Percentiles rank a stretch among this genome's conserved stretches.
Conservation (phyloP, 2,888 invertebrate genomes). For the Eledona agricola region DNA sequence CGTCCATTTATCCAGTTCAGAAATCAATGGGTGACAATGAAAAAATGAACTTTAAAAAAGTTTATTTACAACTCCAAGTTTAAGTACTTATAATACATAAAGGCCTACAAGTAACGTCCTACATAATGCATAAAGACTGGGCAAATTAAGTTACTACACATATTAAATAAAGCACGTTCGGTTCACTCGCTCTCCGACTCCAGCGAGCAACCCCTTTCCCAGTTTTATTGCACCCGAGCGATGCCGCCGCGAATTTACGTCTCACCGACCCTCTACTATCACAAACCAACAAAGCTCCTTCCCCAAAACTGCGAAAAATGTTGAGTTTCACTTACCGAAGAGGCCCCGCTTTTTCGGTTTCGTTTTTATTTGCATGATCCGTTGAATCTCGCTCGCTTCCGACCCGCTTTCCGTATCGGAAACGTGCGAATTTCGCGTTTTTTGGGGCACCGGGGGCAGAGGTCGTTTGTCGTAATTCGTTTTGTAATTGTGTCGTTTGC, state of each 20-base stretch:
- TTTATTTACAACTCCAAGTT: conserved; percentile 33
- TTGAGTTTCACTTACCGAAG: conserved; percentile 53
- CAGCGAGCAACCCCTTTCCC: too few species aligned
- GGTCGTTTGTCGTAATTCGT: conserved; percentile 52
- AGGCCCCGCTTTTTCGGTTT: conserved; percentile 51
- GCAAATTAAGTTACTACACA: too few species aligned
- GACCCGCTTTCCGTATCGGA: conserved; percentile 77
- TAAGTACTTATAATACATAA: conserved; percentile 24
- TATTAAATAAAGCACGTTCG: too few species aligned
- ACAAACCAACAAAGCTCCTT: conserved; percentile 41
- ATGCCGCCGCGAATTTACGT: too few species aligned
- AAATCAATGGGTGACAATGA: conserved; percentile 27
- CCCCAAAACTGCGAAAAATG: conserved; percentile 44
- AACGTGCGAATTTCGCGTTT: conserved; percentile 38
- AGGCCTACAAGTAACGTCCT: conserved; percentile 23
- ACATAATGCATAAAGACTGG: too few species aligned
- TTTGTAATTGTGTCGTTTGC: conserved; percentile 44
- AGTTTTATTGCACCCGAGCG: too few species aligned
- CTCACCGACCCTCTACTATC: neutral
- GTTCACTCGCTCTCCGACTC: too few species aligned
- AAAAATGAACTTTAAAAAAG: conserved; percentile 18
- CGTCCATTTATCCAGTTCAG: too few species aligned
- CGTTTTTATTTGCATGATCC: conserved; percentile 66
- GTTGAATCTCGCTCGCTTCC: conserved; percentile 76
- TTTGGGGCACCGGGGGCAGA: conserved; percentile 60